phyloP scores from a whole-genome alignment of 2,797 vertebrate genomes.

The Gadopsis bispinosus region DNA sequence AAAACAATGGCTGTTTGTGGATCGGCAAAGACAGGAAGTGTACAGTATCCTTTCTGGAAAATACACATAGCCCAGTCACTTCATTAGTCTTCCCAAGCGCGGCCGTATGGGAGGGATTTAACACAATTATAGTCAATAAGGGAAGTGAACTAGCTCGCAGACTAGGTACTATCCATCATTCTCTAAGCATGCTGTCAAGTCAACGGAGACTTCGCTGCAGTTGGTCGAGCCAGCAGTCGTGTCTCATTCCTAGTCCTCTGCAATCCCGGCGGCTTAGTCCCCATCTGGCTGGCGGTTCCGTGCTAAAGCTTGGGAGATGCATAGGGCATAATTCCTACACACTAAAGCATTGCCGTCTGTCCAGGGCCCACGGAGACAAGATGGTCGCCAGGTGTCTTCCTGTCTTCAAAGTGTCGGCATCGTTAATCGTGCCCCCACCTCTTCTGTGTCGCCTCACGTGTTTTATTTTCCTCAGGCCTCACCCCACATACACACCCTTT shows the following conservation, averaged over 20 bases:
- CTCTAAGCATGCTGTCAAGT: conserved; percentile 53
- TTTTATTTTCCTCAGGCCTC: conserved; percentile 72
- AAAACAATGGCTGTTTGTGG: conserved; percentile 77
- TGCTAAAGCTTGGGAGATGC: conserved; percentile 75
- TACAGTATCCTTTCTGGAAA: conserved; percentile 74
- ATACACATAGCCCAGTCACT: conserved; percentile 65
- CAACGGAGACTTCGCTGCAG: conserved; percentile 24
- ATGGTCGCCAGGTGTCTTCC: conserved; percentile 86
- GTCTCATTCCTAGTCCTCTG: conserved; percentile 64
- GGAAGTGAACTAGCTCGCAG: conserved; percentile 66
- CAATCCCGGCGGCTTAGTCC: conserved; percentile 64
- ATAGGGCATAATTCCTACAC: conserved; percentile 76
- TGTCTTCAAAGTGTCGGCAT: conserved; percentile 82
- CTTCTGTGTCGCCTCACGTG: conserved; percentile 70
- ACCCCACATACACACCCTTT: conserved; percentile 47
- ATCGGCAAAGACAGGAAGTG: conserved; percentile 67
- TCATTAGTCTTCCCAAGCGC: conserved; percentile 61
- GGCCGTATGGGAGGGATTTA: conserved; percentile 56
- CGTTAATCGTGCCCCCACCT: conserved; percentile 77
- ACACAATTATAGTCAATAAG: conserved; percentile 73
- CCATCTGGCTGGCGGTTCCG: conserved; percentile 76
- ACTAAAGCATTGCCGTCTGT: conserved; percentile 79
- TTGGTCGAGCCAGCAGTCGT: conserved; percentile 39
- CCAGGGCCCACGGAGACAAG: conserved; percentile 78
- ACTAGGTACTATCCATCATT: conserved; percentile 63